Conservation (phyloP, 1,140 invertebrate genomes). For the Microplitis mediator region DNA sequence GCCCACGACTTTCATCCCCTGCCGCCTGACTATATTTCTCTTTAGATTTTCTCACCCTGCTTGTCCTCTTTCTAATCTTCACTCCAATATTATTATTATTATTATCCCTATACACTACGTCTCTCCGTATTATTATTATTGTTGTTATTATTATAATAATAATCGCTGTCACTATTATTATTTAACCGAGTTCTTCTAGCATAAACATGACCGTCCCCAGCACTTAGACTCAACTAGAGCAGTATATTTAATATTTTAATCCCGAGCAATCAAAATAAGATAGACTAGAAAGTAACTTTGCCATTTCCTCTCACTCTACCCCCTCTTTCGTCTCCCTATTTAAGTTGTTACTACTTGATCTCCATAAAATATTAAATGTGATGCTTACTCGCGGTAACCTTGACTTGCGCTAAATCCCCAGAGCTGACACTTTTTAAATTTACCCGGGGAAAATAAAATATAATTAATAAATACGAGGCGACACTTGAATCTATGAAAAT, state of each 20-base stretch:
- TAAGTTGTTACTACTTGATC: background rate
- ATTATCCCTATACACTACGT: background rate
- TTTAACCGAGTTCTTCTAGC: too few relatives aligned
- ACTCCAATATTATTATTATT: slow-evolving; percentile 11
- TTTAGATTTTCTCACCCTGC: background rate
- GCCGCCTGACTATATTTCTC: background rate
- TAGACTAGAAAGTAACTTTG: background rate
- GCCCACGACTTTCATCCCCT: too few relatives aligned
- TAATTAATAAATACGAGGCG: background rate
- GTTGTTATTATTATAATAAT: too few relatives aligned
- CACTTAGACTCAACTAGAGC: background rate
- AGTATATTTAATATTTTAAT: background rate
- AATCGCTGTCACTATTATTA: too few relatives aligned
- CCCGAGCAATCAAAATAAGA: background rate
- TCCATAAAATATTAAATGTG: background rate
- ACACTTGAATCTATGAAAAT: background rate
- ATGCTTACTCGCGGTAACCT: background rate
- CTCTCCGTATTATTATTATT: too few relatives aligned
- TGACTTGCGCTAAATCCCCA: background rate
- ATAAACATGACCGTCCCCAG: background rate
- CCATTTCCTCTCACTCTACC: background rate
- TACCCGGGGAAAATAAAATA: background rate
- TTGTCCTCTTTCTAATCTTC: slow-evolving; percentile 2
- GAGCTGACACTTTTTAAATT: too few relatives aligned
- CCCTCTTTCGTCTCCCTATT: background rate